A percentile compares a stretch with the other conserved stretches of the same genome.
These are phyloP conservation scores for Jaculus jaculus DNA, from an alignment of 2,113 vertebrate genomes.

Conservation along the genomic window DNA sequence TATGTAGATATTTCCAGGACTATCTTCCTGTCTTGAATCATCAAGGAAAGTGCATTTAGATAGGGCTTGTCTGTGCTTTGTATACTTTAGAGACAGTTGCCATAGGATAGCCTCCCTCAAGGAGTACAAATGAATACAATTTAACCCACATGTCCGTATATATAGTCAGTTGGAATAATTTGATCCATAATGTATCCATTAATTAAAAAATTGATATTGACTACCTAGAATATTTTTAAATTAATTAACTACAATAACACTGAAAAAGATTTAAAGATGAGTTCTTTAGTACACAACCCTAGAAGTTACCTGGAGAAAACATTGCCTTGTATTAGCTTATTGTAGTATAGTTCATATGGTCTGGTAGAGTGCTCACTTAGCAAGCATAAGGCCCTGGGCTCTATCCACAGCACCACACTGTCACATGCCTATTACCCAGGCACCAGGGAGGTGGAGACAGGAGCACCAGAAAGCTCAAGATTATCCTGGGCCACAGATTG, in stretches of 20 bases:
- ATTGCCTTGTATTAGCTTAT: neutral
- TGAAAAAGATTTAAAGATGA: neutral
- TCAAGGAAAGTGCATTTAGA: neutral
- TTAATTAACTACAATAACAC: neutral
- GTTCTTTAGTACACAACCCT: neutral
- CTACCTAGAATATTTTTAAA: neutral
- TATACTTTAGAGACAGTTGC: neutral
- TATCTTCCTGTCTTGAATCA: neutral
- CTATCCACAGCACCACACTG: neutral
- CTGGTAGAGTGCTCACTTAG: neutral
- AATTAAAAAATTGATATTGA: neutral
- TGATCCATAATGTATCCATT: slow-evolving; percentile 3
- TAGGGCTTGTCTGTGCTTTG: neutral
- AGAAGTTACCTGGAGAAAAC: neutral
- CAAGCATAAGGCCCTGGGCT: too few relatives aligned
- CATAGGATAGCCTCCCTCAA: neutral
- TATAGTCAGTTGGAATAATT: neutral
- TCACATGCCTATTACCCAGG: neutral
- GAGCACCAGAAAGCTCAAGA: neutral
- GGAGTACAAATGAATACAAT: neutral
- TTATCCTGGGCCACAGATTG: neutral
- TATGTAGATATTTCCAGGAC: neutral
- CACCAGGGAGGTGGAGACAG: neutral
- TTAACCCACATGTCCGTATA: neutral
- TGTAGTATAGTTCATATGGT: neutral